Conservation (phyloP, 2,113 vertebrate species). For the Laticauda laticaudata region DNA sequence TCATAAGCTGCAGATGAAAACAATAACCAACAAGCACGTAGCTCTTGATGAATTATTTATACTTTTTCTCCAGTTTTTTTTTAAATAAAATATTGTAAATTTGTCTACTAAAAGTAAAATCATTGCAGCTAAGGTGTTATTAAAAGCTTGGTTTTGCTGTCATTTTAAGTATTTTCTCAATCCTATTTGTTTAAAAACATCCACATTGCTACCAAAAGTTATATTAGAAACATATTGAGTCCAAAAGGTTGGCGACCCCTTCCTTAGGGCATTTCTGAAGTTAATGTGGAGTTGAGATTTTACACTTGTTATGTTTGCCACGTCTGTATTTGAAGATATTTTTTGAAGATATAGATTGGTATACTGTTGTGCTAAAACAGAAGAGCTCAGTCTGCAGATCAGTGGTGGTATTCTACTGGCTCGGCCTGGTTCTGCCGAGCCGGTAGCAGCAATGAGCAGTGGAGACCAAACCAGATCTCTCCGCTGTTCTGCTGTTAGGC, state of each 20-base stretch:
- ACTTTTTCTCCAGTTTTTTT: neutral
- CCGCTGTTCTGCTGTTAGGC: too few relatives aligned
- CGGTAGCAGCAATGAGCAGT: too few relatives aligned
- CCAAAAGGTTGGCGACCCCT: too few relatives aligned
- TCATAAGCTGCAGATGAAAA: neutral
- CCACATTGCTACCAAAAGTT: too few relatives aligned
- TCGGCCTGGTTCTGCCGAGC: too few relatives aligned
- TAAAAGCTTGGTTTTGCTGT: too few relatives aligned
- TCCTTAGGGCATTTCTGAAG: neutral
- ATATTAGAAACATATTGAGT: neutral
- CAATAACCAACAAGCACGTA: neutral
- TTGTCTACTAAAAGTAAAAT: too few relatives aligned
- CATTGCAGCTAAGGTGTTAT: neutral
- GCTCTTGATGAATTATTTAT: neutral
- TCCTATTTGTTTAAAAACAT: too few relatives aligned
- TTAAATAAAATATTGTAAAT: too few relatives aligned
- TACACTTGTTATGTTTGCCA: neutral
- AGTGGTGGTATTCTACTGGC: too few relatives aligned
- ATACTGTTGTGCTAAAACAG: neutral
- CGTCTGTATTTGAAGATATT: neutral
- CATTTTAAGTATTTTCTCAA: too few relatives aligned
- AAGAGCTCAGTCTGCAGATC: neutral
- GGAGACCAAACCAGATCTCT: too few relatives aligned
- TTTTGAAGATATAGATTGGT: neutral
- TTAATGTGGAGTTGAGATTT: neutral